phyloP scores from a whole-genome alignment of 2,888 invertebrate species.

The Cryptus armator region DNA sequence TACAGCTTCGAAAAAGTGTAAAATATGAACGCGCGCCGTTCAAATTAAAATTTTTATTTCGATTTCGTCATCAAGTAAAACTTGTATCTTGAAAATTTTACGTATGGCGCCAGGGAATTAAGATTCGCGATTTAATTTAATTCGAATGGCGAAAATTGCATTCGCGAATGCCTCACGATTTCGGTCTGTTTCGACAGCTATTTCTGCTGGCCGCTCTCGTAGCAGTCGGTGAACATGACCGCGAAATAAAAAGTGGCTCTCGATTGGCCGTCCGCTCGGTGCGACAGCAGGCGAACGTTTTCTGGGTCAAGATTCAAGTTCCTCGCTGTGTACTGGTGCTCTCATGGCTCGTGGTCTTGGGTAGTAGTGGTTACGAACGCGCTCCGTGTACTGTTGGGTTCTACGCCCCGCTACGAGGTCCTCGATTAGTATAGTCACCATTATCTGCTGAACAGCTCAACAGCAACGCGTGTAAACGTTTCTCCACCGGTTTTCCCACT shows the following conservation, averaged over 20 bases:
- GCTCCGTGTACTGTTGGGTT: slow-evolving; percentile 33
- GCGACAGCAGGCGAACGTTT: slow-evolving; percentile 76
- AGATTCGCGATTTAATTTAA: slow-evolving; percentile 25
- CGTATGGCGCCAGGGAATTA: not conserved
- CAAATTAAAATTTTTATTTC: too few species aligned
- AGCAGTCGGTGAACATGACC: slow-evolving; percentile 77
- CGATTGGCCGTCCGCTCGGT: slow-evolving; percentile 74
- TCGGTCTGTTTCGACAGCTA: slow-evolving; percentile 54
- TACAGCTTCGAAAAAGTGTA: too few species aligned
- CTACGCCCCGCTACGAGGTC: slow-evolving; percentile 13
- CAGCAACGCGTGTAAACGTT: not conserved
- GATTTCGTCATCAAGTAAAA: not conserved
- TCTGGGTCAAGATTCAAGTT: slow-evolving; percentile 84
- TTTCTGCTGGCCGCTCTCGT: slow-evolving; percentile 46
- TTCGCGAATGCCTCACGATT: slow-evolving; percentile 43
- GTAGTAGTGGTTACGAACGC: slow-evolving; percentile 47
- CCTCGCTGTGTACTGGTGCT: slow-evolving; percentile 72
- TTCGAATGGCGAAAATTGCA: slow-evolving; percentile 23
- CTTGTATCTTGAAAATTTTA: not conserved
- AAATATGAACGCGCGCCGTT: too few species aligned
- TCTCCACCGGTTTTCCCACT: not conserved
- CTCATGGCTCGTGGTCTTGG: slow-evolving; percentile 48
- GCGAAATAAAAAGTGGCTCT: slow-evolving; percentile 81
- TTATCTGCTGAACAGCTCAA: not conserved
- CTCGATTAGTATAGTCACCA: slow-evolving; percentile 28